These are phyloP conservation scores for Aspidiotus destructor DNA, from an alignment of 2,888 invertebrate genomes.

Conservation along the genomic window DNA sequence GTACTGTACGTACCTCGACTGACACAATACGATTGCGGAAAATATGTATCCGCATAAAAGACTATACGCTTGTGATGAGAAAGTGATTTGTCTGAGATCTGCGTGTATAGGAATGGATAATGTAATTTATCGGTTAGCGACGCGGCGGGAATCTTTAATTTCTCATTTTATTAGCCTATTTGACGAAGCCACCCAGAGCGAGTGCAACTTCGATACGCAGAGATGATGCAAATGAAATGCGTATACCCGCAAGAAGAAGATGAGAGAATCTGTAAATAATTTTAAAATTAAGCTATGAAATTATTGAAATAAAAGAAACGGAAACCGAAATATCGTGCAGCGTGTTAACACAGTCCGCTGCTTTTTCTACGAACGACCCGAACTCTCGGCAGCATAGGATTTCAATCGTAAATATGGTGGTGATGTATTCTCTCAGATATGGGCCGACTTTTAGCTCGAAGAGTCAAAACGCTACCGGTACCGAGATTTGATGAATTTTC, in stretches of 20 bases:
- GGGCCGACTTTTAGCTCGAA: not conserved
- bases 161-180: too few species aligned
- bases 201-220: not conserved
- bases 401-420: not conserved
- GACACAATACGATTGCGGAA: too few species aligned
- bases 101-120: too few species aligned
- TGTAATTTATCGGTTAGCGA: too few species aligned
- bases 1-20: too few species aligned
- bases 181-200: conserved; percentile 2
- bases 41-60: too few species aligned
- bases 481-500: not conserved
- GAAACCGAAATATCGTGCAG: not conserved
- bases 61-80: too few species aligned
- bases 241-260: not conserved
- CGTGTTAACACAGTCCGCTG: not conserved
- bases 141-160: too few species aligned
- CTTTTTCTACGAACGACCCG: not conserved
- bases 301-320: not conserved
- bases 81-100: too few species aligned
- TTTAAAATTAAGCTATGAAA: not conserved
- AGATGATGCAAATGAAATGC: not conserved
- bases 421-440: not conserved
- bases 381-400: not conserved
- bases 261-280: not conserved
- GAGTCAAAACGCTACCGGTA: not conserved